A percentile compares a stretch with the other conserved stretches of the same genome.
Conservation (phyloP, 2,113 vertebrate species). For the Eudyptes chrysolophus region DNA sequence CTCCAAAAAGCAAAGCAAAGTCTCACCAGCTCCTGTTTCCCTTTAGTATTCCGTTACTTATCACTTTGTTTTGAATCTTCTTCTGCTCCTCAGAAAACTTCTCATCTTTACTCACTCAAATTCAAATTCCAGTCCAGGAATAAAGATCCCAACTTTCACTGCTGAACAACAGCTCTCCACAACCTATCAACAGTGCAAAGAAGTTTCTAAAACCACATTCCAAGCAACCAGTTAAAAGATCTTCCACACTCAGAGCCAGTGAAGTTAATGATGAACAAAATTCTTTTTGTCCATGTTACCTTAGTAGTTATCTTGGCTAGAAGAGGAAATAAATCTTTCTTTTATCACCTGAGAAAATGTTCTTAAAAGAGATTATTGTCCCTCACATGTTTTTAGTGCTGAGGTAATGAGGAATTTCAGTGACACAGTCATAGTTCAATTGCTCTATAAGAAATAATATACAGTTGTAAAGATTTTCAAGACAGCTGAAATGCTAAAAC, state of each 20-base stretch:
- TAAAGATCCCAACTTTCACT: not conserved
- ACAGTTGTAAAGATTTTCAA: not conserved
- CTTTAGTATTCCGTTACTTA: not conserved
- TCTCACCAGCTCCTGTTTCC: not conserved
- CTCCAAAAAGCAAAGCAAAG: not conserved
- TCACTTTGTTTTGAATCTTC: not conserved
- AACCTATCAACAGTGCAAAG: not conserved
- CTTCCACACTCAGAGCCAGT: not conserved
- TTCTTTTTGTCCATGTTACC: not conserved
- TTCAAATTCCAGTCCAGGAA: not conserved
- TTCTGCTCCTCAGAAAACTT: not conserved
- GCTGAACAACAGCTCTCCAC: not conserved
- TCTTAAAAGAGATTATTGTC: not conserved
- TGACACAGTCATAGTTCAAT: not conserved
- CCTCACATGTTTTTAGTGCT: slow-evolving; percentile 22
- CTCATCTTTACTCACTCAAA: not conserved
- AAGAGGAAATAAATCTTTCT: not conserved
- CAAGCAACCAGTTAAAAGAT: not conserved
- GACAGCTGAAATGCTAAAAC: not conserved
- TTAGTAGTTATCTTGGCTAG: not conserved
- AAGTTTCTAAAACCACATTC: not conserved
- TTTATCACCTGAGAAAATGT: not conserved
- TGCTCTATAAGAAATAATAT: not conserved
- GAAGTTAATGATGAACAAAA: not conserved
- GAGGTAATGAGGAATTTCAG: slow-evolving; percentile 20